phyloP scores from a whole-genome alignment of 2,797 vertebrate genomes.

The Enteromius radiatus region DNA sequence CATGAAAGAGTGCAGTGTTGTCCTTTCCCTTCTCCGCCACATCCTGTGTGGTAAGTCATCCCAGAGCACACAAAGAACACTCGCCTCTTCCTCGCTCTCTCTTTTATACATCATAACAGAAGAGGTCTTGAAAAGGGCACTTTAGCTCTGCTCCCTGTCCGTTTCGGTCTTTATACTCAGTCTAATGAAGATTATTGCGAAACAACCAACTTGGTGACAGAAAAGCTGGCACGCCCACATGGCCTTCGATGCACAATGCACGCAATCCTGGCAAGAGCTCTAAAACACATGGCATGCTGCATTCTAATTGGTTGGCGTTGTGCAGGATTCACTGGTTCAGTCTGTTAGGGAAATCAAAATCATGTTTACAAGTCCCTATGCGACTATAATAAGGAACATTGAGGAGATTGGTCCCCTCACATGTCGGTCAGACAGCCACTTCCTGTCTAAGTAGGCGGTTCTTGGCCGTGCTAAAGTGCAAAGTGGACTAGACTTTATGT shows the following conservation, averaged over 20 bases:
- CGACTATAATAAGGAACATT: not conserved
- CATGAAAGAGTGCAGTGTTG: constrained; percentile 66
- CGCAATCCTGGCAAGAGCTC: not conserved
- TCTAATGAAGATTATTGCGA: constrained; percentile 54
- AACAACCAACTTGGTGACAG: constrained; percentile 66
- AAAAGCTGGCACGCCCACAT: constrained; percentile 54
- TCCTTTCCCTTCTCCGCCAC: constrained; percentile 73
- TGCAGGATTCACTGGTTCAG: not conserved
- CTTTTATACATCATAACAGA: constrained; percentile 53
- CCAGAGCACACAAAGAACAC: constrained; percentile 58
- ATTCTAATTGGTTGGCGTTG: not conserved
- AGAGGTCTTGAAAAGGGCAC: constrained; percentile 51
- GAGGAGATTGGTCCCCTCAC: not conserved
- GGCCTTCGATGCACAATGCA: not conserved
- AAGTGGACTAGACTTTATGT: constrained; percentile 19
- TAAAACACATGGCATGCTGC: not conserved
- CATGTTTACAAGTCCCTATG: not conserved
- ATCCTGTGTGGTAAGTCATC: constrained; percentile 77
- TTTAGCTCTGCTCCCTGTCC: constrained; percentile 34
- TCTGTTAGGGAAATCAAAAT: not conserved
- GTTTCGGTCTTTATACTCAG: constrained; percentile 37
- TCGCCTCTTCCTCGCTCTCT: constrained; percentile 45
- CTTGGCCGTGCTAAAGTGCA: constrained; percentile 10
- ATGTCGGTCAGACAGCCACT: constrained; percentile 20
- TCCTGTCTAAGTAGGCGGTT: constrained; percentile 25